Base-by-base conservation (phyloP, 2,113 vertebrate genomes). In the Dromaius novaehollandiae region DNA sequence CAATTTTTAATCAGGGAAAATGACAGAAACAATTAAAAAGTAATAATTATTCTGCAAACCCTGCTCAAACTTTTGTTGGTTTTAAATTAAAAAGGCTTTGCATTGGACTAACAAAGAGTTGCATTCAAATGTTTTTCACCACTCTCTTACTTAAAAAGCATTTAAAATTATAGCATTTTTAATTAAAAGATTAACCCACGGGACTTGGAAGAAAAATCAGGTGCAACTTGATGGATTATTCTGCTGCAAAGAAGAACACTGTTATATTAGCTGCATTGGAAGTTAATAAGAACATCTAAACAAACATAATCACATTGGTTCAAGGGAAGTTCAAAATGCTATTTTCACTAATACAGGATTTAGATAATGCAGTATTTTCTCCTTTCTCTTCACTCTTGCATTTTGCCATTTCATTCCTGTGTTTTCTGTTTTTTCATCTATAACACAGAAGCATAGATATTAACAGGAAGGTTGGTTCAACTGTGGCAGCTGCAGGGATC, bases 1-100 rank as follows among this genome's bases (percentile, higher is more conserved):
- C 71, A 15, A 55, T 55, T 96, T 88, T 93, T 89, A 55, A 95
- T 74, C 55, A 58, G 36, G 40, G 19, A 93, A 95, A 94, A 96
- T 22, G 36, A 46, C 71, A 90, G 48, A 87, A 86, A 88, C 81
- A 94, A 88, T 93, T 84, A 92, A 88, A 93, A 94, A 15, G 7
- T 74, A 94, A 94, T 63, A 94, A 78, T 36, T 0, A 0, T 42
- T 69, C 82, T 3, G 26, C 63, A 89, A 90, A 60, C 11, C 9
- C 17, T 65, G 38, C 11, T 79, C 80, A 93, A 89, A 56, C 30
- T 58, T 69, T 82, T 82, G 77, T 74, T 60, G 66, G 42, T 70
- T 88, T 66, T 42, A 86, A 82, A 91, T 93, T 64, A n/a, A 85
- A 93, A 79, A 7, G 9, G 30, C 24, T 73, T 28, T 40, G 50